Conservation (phyloP, 2,113 vertebrate genomes). For the Larimichthys polyactis region DNA sequence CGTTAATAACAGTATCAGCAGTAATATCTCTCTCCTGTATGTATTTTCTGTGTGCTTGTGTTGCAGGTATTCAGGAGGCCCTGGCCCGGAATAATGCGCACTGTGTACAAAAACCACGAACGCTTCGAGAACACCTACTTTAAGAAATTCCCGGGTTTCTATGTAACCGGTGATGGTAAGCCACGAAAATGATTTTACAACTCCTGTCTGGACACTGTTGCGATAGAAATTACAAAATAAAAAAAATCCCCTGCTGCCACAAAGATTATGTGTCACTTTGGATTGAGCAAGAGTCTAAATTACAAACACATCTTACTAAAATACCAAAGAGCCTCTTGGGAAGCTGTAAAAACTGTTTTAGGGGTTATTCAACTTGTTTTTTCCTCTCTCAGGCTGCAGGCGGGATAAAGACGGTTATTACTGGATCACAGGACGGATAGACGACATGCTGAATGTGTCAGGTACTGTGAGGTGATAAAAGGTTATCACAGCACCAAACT, state of each 20-base stretch:
- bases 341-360: neutral
- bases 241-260: neutral
- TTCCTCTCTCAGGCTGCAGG: constrained; percentile 80
- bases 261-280: neutral
- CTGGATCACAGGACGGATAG: constrained; percentile 89
- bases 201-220: neutral
- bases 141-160: constrained; percentile 87
- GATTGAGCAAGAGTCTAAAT: neutral
- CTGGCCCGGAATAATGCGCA: constrained; percentile 88
- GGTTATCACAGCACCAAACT: too few relatives aligned
- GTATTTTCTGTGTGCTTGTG: neutral
- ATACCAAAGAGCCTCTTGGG: neutral
- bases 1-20: neutral
- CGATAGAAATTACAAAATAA: neutral
- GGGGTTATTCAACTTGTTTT: constrained; percentile 20
- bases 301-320: neutral
- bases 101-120: constrained; percentile 83
- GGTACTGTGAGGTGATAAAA: constrained; percentile 64
- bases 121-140: constrained; percentile 87
- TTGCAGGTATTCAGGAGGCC: constrained; percentile 85
- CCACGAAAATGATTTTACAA: neutral
- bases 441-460: constrained; percentile 90
- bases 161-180: constrained; percentile 88
- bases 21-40: neutral
- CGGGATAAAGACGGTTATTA: constrained; percentile 88